Evolutionary conservation across 2,888 invertebrate species (phyloP).

Genomic region (Lochmaea capreae): DNA sequence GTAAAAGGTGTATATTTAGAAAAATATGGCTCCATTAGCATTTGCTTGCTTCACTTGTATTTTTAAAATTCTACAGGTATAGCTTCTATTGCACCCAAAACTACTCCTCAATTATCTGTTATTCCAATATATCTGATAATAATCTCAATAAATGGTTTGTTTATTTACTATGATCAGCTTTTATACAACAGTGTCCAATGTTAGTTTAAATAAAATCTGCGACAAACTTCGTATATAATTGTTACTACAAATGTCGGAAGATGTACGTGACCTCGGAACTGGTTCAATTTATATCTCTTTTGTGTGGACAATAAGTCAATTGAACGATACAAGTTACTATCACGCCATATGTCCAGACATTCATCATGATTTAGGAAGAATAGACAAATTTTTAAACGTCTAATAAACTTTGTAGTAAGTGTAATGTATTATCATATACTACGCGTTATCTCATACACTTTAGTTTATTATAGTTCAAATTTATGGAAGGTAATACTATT

Average conservation of each 20-base stretch:
- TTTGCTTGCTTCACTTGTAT: too few relatives aligned
- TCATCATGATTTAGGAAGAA: constrained; percentile 1
- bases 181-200: too few relatives aligned
- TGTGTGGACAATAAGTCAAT: constrained; percentile 36
- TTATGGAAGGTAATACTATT: too few relatives aligned
- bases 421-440: neutral
- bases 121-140: too few relatives aligned
- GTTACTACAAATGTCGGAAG: constrained; percentile 29
- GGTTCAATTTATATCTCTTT: constrained; percentile 33
- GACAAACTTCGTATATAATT: constrained; percentile 18
- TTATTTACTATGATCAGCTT: too few relatives aligned
- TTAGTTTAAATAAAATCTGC: neutral
- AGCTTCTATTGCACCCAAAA: too few relatives aligned
- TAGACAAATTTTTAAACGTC: neutral
- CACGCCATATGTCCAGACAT: constrained; percentile 30
- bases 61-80: too few relatives aligned
- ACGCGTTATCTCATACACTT: neutral
- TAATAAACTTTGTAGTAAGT: neutral
- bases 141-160: too few relatives aligned
- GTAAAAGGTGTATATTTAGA: too few relatives aligned
- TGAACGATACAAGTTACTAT: constrained; percentile 34
- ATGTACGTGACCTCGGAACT: constrained; percentile 30
- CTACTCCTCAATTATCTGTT: too few relatives aligned
- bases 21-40: too few relatives aligned
- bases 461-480: too few relatives aligned